phyloP scores from a whole-genome alignment of 2,888 invertebrate genomes.

The Tetanocera ferruginea region DNA sequence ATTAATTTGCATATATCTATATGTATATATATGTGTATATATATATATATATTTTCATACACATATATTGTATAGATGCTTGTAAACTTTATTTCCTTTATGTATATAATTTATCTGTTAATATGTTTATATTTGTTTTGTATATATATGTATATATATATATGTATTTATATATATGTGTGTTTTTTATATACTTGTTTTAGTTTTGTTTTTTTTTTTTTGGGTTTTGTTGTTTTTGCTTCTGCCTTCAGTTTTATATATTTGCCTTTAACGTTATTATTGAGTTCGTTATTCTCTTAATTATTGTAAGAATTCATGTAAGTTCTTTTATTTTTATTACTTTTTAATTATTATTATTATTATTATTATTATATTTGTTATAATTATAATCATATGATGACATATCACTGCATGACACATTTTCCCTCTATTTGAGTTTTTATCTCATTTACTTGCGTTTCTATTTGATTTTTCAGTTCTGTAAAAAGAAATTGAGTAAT shows the following conservation, averaged over 20 bases:
- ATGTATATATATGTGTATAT: background rate
- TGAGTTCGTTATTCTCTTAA: constrained; percentile 34
- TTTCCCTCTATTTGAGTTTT: constrained; percentile 97
- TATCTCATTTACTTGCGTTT: constrained; percentile 96
- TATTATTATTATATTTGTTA: constrained; percentile 46
- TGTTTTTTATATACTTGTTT: constrained; percentile 7
- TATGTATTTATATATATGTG: background rate
- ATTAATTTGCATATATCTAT: constrained; percentile 1
- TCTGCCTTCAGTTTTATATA: constrained; percentile 25
- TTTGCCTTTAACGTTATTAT: constrained; percentile 33
- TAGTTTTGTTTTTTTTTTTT: background rate
- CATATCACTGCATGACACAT: constrained; percentile 93
- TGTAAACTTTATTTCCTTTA: constrained; percentile 32
- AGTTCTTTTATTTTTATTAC: constrained; percentile 38
- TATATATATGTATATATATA: constrained; percentile 4
- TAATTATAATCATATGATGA: constrained; percentile 66
- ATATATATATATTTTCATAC: background rate
- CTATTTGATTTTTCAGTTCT: constrained; percentile 98
- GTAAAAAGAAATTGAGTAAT: constrained; percentile 74
- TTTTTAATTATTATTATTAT: constrained; percentile 43
- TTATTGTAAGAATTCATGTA: constrained; percentile 20
- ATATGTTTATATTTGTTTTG: constrained; percentile 22
- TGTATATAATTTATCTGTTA: constrained; percentile 25
- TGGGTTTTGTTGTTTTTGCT: constrained; percentile 12
- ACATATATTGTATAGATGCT: constrained; percentile 19